Base-by-base conservation (phyloP, 2,888 invertebrate species). In the Mycalesis mineus region DNA sequence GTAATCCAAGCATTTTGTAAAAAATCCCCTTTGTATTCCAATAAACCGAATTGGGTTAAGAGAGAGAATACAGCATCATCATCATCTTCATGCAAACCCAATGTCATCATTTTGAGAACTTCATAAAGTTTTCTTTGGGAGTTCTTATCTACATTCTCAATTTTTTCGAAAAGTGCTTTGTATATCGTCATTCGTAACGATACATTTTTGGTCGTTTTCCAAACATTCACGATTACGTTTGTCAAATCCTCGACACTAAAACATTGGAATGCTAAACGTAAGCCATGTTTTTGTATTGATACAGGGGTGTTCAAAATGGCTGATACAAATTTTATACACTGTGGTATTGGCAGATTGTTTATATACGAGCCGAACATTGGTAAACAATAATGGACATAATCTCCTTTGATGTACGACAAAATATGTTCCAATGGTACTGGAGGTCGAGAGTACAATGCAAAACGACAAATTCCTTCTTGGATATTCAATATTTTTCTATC, bases 241-340 rank as follows among this genome's bases (percentile, higher is more conserved):
- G 66, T 72, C 33, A 82, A 65, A 57, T 70, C 70, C 39, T 73
- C 71, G n/a, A 63, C 49, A 40, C 63, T 68, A 45, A 74, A 80
- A 61, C 71, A 73, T 56, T 71, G 57, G 57, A 82, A 82, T 1
- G 82, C 82, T 11, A 81, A 63, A 1, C 79, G 72, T 42, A 84
- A 50, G 3, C 76, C 80, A 48, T 81, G 79, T 58, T 82, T 82
- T 57, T 80, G 82, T 28, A 80, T 63, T 1, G 82, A 78, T 1
- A 80, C 61, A 1, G 80, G 82, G 8, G 70, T 59, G 33, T 81
- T 61, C 49, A 82, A 57, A 39, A 78, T 53, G 9, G 69, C 57
- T 56, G 71, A 67, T 1, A 82, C 68, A 44, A 82, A 82, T 36
- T 69, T 57, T 7, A 71, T 64, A 31, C 71, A 72, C 13, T 57